Conservation (phyloP, 2,888 invertebrate species). For the Craniophora ligustri region DNA sequence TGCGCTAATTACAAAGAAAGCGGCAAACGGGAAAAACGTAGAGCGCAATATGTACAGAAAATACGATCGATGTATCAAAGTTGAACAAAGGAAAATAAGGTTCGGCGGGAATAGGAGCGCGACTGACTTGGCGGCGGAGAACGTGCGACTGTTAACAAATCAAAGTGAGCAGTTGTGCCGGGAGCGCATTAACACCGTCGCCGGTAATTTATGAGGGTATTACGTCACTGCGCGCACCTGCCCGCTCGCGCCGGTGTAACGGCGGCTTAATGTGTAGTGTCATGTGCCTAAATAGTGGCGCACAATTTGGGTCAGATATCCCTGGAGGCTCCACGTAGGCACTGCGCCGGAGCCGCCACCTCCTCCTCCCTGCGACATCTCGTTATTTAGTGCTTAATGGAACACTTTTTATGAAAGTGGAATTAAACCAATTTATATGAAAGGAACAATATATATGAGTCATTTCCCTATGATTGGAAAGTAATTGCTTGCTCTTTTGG, state of each 20-base stretch:
- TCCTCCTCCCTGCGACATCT: neutral
- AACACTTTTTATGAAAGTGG: neutral
- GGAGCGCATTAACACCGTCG: conserved; percentile 47
- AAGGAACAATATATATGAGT: conserved; percentile 16
- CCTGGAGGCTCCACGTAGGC: conserved; percentile 19
- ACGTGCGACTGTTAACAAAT: conserved; percentile 48
- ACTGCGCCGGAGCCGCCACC: conserved; percentile 6
- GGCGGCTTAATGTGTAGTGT: conserved; percentile 25
- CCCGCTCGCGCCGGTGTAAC: conserved; percentile 23
- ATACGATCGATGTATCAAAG: conserved; percentile 38
- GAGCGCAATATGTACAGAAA: conserved; percentile 16
- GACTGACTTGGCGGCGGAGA: conserved; percentile 19
- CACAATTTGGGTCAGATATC: conserved; percentile 32
- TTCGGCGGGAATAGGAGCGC: conserved; percentile 18
- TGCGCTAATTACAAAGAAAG: conserved; percentile 26
- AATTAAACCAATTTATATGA: neutral
- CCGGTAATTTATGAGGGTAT: conserved; percentile 44
- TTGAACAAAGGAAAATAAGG: conserved; percentile 35
- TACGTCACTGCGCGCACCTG: conserved; percentile 35
- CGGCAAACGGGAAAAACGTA: conserved; percentile 12
- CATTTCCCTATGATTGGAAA: conserved; percentile 21
- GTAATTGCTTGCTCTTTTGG: conserved; percentile 12
- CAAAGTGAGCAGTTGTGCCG: conserved; percentile 41
- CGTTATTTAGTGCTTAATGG: conserved; percentile 11
- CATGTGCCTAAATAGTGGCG: conserved; percentile 31